Evolutionary conservation across 2,888 invertebrate genomes (phyloP).

Genomic region (Eupithecia tripunctaria): DNA sequence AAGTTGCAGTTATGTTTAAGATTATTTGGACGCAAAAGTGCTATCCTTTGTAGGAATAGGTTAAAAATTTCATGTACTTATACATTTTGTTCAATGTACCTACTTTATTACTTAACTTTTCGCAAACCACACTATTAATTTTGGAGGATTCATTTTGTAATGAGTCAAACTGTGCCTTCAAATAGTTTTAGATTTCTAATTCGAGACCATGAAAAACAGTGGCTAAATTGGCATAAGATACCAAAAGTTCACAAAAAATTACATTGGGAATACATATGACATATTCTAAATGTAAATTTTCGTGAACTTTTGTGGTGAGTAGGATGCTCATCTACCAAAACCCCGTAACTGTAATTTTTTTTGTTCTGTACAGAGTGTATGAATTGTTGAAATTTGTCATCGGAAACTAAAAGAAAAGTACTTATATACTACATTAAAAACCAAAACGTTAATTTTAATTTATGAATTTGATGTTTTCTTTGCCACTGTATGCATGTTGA

Average conservation of each 20-base stretch:
- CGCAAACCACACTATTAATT: not conserved
- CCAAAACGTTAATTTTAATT: not conserved
- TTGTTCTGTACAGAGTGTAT: not conserved
- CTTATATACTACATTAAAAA: not conserved
- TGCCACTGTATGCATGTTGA: not conserved
- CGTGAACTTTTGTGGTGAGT: not conserved
- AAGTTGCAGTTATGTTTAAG: not conserved
- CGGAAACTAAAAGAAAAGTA: not conserved
- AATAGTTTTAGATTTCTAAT: conserved; percentile 15
- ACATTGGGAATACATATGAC: no score
- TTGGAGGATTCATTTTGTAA: conserved; percentile 10
- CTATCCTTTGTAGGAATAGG: not conserved
- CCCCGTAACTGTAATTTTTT: not conserved
- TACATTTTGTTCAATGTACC: not conserved
- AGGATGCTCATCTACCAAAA: not conserved
- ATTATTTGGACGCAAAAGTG: not conserved
- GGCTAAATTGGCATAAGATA: not conserved
- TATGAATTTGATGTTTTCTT: not conserved
- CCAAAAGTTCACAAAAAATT: not conserved
- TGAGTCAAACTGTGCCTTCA: conserved; percentile 28
- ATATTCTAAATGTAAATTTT: no score
- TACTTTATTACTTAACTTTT: not conserved
- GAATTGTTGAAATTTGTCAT: not conserved
- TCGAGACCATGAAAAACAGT: not conserved
- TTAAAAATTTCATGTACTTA: not conserved